Base-by-base conservation (phyloP, 2,113 vertebrate genomes). In the Himantopus leucocephalus region DNA sequence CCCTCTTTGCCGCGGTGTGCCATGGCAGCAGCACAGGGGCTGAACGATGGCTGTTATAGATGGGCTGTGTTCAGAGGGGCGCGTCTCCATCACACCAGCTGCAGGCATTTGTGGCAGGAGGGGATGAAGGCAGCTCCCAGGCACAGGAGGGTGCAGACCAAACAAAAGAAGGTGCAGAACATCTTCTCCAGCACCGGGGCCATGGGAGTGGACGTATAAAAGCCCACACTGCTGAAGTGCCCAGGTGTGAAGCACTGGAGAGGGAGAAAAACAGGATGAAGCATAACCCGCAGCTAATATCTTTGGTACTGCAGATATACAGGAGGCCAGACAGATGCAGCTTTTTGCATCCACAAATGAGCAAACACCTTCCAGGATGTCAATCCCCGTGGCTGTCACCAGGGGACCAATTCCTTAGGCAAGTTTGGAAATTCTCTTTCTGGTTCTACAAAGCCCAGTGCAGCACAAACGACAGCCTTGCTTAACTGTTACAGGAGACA, bases 211-310 rank as follows among this genome's bases (percentile, higher is more conserved):
- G 20, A 22, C 14, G 14, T 29, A 11, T 43, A 64, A 72, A 37
- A 35, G 6, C 11, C 39, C 60, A 12, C 0, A 2, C 15, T 3
- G 5, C n/a, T 43, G 26, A 70, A 30, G 32, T 9, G 22, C 48
- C 48, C 48, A 24, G 22, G 48, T 37, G 27, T 35, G 45, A 32
- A 48, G 55, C 58, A 37, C 14, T 63, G 60, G 58, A 68, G 22
- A 74, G 18, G 8, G 10, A 8, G 4, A 6, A 43, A 30, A 29
- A 50, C 1, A 19, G 37, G 72, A 86, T 58, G 13, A 9, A 43
- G 35, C 3, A 75, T 62, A 50, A 34, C 37, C 60, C 66, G 4
- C 14, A 66, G 55, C 48, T 14, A 43, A 4, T 56, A 41, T 12
- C 27, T 63, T 14, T 19, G 26, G 6, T 17, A 2, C 10, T 30